phyloP scores from a whole-genome alignment of 2,888 invertebrate species.

The Melipona bicolor region DNA sequence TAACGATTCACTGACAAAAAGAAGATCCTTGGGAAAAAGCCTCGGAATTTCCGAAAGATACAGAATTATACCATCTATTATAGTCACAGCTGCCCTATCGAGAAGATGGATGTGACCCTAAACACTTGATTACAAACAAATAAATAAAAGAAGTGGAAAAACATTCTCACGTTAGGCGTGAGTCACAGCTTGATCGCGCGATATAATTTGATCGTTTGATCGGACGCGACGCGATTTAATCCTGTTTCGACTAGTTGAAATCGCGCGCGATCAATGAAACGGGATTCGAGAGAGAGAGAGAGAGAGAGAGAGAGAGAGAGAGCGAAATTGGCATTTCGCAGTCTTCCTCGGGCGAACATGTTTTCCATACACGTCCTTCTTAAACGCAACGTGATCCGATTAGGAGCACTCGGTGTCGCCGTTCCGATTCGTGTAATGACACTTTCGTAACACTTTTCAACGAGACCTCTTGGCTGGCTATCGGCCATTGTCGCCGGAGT shows the following conservation, averaged over 20 bases:
- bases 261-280: not conserved
- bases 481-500: not conserved
- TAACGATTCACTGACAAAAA: too few species aligned
- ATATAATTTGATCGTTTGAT: not conserved
- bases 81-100: too few species aligned
- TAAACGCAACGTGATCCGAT: conserved; percentile 37
- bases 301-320: not conserved
- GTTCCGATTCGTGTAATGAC: conserved; percentile 8
- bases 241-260: not conserved
- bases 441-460: conserved; percentile 15
- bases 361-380: conserved; percentile 19
- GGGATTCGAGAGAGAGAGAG: not conserved
- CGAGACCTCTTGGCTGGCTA: not conserved
- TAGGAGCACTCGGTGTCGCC: conserved; percentile 8
- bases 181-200: not conserved
- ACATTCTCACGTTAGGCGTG: too few species aligned
- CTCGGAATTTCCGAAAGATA: too few species aligned
- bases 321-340: conserved; percentile 3
- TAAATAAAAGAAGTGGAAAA: too few species aligned
- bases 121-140: too few species aligned
- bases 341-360: conserved; percentile 15
- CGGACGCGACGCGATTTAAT: not conserved
- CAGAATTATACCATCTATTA: too few species aligned
- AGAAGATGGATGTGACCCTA: too few species aligned
- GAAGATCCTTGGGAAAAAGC: too few species aligned